Conservation (phyloP, 2,113 vertebrate genomes). For the Chionis minor region DNA sequence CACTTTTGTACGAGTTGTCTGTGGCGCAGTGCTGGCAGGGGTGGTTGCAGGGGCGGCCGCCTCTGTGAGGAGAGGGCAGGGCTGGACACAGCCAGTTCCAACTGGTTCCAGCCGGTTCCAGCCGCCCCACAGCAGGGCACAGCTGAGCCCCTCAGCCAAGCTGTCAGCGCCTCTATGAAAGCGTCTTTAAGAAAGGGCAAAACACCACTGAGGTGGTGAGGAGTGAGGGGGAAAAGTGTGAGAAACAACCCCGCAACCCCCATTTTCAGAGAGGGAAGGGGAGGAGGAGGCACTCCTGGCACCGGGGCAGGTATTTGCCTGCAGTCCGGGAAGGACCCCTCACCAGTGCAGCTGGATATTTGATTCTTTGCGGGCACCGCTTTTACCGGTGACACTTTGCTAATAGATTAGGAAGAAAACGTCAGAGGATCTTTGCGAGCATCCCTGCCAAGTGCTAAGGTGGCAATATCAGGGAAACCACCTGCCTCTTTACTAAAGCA, state of each 20-base stretch:
- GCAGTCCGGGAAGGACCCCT: not conserved
- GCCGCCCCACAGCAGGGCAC: too few species aligned
- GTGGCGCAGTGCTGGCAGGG: rapidly evolving
- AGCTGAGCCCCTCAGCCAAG: not conserved
- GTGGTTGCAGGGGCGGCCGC: too few species aligned
- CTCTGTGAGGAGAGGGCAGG: rapidly evolving
- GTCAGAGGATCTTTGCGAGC: not conserved
- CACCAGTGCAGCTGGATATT: not conserved
- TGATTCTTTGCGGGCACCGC: not conserved
- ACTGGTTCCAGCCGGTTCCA: not conserved
- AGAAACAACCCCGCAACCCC: rapidly evolving
- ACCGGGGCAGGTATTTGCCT: not conserved
- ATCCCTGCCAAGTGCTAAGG: not conserved
- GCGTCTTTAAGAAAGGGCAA: not conserved
- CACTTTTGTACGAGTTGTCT: not conserved
- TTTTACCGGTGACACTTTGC: not conserved
- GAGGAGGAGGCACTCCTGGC: rapidly evolving
- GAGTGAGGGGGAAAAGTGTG: not conserved
- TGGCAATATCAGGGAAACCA: not conserved
- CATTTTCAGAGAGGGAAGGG: rapidly evolving
- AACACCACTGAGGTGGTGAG: not conserved
- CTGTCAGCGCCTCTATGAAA: not conserved
- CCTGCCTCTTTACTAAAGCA: not conserved
- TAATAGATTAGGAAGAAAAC: not conserved
- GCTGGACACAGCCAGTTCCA: not conserved